A percentile compares a stretch with the other conserved stretches of the same genome.
Conservation (phyloP, 2,113 vertebrate species). For the Macaca nemestrina region DNA sequence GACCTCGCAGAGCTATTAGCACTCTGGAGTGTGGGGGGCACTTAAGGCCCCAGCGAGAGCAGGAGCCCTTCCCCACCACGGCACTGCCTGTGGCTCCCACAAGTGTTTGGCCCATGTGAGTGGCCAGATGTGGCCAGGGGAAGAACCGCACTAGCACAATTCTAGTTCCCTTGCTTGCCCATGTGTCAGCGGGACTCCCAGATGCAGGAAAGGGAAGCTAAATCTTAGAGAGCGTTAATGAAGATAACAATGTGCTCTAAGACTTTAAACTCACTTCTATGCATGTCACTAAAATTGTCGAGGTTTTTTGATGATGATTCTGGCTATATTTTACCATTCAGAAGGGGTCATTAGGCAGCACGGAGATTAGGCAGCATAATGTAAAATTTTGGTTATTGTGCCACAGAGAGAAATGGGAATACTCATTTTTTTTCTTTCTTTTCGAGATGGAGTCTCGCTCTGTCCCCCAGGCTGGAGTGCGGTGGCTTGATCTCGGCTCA, state of each 20-base stretch:
- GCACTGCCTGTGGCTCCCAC: not conserved
- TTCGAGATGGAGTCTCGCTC: no score
- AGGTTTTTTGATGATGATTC: not conserved
- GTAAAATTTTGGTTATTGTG: not conserved
- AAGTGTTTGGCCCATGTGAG: conserved; percentile 21
- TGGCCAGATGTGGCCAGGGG: rapidly evolving
- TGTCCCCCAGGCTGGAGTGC: no score
- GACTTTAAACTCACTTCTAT: not conserved
- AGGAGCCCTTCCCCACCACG: rapidly evolving
- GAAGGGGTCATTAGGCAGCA: not conserved
- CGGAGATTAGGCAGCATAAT: not conserved
- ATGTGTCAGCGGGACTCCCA: not conserved
- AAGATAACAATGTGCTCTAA: not conserved
- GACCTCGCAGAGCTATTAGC: conserved; percentile 35
- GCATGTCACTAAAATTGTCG: not conserved
- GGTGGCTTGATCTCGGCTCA: no score
- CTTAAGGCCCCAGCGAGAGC: not conserved
- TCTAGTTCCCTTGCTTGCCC: conserved; percentile 3
- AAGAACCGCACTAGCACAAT: not conserved
- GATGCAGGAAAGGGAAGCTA: not conserved
- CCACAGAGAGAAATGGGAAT: not conserved
- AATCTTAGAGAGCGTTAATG: not conserved
- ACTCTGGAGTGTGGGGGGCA: not conserved
- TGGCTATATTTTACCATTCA: not conserved
- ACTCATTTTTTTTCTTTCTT: no score